Base-by-base conservation (phyloP, 2,113 vertebrate genomes). In the Dasyprocta punctata region DNA sequence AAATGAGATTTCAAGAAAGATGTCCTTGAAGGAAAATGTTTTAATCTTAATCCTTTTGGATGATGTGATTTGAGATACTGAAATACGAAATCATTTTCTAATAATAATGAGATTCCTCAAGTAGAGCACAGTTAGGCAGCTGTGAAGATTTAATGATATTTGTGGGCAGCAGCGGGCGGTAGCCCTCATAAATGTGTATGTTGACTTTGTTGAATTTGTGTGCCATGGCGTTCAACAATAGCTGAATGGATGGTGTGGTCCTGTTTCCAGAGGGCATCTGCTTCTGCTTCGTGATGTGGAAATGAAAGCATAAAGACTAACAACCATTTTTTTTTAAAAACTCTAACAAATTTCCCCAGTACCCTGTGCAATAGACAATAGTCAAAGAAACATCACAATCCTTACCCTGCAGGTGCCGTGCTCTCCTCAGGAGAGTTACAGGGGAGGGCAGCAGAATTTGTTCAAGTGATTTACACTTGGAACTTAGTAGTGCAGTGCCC, bases 21-120 rank as follows among this genome's bases (percentile, higher is more conserved):
- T 47, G 41, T 63, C 92, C 92, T 91, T 77, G 80, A 82, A 89
- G 69, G 41, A 93, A 97, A 90, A 20, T 38, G 26, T 77, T 90
- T 92, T 77, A 60, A 54, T 67, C 90, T 56, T 78, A 49, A 93
- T 83, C 54, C 69, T 92, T 93, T 63, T 22, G 83, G 71, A 38
- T 63, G 54, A 90, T 78, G 20, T 7, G 26, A 52, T n/a, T 94
- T 87, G 38, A 71, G 78, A 88, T 54, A 89, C 75, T 61, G 30
- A 73, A 92, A 38, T 86, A 58, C 67, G 82, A 89, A 95, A 52
- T 86, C 63, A 58, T 80, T 87, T 95, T 67, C 47, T 89, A 11
- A 65, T 82, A 82, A 61, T 88, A 75, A 90, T 65, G 89, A 91
- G 38, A 78, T 82, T 20, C 33, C 22, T 20, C 20, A 36, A 28